Conservation (phyloP, 1,140 invertebrate species). For the Andricus grossulariae region DNA sequence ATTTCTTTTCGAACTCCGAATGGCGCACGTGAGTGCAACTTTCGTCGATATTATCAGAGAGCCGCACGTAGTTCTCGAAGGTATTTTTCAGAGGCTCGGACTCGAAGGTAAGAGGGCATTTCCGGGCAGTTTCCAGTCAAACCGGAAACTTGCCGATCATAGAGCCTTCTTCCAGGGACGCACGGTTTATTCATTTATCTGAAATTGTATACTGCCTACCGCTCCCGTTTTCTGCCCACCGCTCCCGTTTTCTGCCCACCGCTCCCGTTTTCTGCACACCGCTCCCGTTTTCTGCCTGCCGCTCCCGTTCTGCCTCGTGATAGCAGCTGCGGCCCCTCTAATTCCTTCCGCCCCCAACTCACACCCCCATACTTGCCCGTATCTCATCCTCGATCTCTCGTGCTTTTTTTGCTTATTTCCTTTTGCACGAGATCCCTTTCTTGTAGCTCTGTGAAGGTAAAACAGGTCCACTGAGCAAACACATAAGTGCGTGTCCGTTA, state of each 20-base stretch:
- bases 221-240: conserved; percentile 48
- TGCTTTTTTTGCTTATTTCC: conserved; percentile 38
- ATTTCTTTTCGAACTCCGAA: conserved; percentile 8
- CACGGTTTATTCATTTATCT: conserved; percentile 68
- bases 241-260: conserved; percentile 36
- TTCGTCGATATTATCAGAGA: conserved; percentile 14
- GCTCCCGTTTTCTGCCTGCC: conserved; percentile 36
- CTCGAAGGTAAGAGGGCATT: neutral
- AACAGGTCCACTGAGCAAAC: conserved; percentile 53
- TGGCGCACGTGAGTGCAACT: conserved; percentile 7
- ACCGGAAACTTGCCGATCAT: neutral
- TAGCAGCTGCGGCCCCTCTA: conserved; percentile 50
- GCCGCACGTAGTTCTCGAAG: neutral
- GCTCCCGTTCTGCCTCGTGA: conserved; percentile 45
- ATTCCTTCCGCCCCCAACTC: conserved; percentile 60
- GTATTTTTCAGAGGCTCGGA: neutral
- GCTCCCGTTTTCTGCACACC: conserved; percentile 48
- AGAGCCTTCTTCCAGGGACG: neutral
- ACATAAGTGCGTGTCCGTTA: conserved; percentile 50
- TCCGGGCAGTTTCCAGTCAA: conserved; percentile 1
- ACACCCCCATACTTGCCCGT: conserved; percentile 43
- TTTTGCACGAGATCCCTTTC: neutral
- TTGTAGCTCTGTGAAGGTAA: conserved; percentile 45
- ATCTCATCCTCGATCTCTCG: conserved; percentile 17
- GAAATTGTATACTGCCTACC: conserved; percentile 70